These are phyloP conservation scores for Nycticebus coucang DNA, from an alignment of 2,113 vertebrate genomes.

Conservation along the genomic window DNA sequence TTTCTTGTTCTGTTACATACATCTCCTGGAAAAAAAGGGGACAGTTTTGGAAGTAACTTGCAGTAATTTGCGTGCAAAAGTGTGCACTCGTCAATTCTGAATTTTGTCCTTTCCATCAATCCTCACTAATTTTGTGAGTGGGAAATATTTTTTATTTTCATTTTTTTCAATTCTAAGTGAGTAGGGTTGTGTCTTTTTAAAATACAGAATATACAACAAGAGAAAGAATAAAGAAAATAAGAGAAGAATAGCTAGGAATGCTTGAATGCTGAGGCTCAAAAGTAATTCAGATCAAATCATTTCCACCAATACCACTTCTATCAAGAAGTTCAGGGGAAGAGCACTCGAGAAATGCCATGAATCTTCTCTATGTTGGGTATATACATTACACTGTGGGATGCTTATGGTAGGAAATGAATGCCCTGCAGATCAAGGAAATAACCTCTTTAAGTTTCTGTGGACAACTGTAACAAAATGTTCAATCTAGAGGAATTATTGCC, in stretches of 20 bases:
- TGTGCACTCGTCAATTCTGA: background rate
- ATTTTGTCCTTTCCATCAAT: background rate
- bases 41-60: no score
- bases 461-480: conserved; percentile 78
- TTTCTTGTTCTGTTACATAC: background rate
- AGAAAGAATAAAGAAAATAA: background rate
- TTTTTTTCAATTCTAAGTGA: background rate
- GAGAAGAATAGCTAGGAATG: conserved; percentile 14
- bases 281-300: conserved; percentile 63
- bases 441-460: conserved; percentile 78
- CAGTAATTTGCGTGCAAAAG: background rate
- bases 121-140: background rate
- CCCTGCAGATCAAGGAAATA: conserved; percentile 78
- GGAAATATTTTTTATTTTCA: conserved; percentile 34
- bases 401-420: conserved; percentile 75
- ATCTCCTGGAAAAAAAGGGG: background rate
- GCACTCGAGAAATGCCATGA: conserved; percentile 68
- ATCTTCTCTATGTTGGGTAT: conserved; percentile 75
- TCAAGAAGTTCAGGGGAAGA: conserved; percentile 60
- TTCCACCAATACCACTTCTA: conserved; percentile 43
- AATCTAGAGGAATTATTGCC: conserved; percentile 77
- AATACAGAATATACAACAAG: background rate
- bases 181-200: background rate
- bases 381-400: conserved; percentile 74
- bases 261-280: conserved; percentile 21